Base-by-base conservation (phyloP, 2,113 vertebrate species). In the Collichthys lucidus region DNA sequence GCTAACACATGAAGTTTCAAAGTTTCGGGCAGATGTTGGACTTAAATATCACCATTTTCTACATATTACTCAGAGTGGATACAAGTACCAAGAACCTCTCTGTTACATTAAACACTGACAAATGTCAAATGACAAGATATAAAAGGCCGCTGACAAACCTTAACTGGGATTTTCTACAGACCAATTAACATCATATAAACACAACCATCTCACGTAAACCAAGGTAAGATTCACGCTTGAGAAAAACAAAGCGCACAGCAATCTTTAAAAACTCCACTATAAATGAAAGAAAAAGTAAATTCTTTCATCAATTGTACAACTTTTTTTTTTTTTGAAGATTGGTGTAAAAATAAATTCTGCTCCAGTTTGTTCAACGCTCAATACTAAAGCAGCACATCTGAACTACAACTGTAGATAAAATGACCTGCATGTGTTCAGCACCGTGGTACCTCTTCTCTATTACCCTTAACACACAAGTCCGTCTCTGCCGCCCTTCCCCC, bases 401-500 rank as follows among this genome's bases (percentile, higher is more conserved):
- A 5, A 59, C 7, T 52, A 16, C 47, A 40, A 24, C 22, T 11
- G 44, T 57, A 57, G 2, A 19, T 46, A 42, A 26, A 22, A 47
- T 6, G 35, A 65, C 12, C 49, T 26, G n/a, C 44, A 11, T 11
- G 40, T 14, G 29, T 57, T 26, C 19, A 61, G 20, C n/a, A 53
- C 29, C 4, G 8, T n/a, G 10, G 20, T 16, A 26, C 72, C 19
- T 67, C 53, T 24, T 60, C 46, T 56, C 56, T 22, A 20, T 20
- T 56, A 74, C 61, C 81, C 52, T 85, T 74, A 82, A 90, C 52
- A 76, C 75, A 55, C 44, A 47, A 66, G 17, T 19, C 42, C 35
- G 42, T n/a, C 71, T 64, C 31, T 42, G 42, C 50, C 62, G 26
- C 85, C 85, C 85, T 77, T 40, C 89, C 87, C 83, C 87, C 73